Base-by-base conservation (phyloP, 2,113 vertebrate genomes). In the Malurus alboscapulatus region DNA sequence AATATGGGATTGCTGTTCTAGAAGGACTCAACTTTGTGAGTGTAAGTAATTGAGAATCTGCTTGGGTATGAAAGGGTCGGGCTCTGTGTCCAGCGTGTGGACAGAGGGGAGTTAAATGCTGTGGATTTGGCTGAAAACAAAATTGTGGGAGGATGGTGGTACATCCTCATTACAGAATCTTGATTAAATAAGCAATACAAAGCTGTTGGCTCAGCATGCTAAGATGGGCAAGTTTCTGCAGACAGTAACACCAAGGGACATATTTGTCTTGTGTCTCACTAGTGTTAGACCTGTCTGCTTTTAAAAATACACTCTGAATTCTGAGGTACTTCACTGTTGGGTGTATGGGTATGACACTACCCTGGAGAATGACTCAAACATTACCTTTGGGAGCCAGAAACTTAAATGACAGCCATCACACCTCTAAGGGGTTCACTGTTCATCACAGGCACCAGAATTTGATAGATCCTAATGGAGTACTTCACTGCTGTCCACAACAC, bases 111-210 rank as follows among this genome's bases (percentile, higher is more conserved):
- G 50, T 11, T 80, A 65, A 91, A 87, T 12, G 25, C 40, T 67
- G 42, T 36, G 73, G 53, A 55, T 81, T 50, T 55, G 50, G 7
- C 54, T 75, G 14, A 48, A 44, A 80, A 71, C 76, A 71, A 21
- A 14, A 7, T 34, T 12, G 1, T 69, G 61, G 11, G 38, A 92
- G 30, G 45, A 54, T 27, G 61, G 45, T 72, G 50, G 19, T 84
- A 21, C 17, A 61, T 32, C 21, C 6, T 15, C 24, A 32, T 30
- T 29, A 34, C 3, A 73, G 61, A 58, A 77, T 3, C 9, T 30
- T 1, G 1, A 21, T 83, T 79, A 65, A 80, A 20, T 61, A 69
- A 83, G 27, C 27, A 53, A 11, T 45, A 45, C 0, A 0, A 85
- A 83, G 24, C 17, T 68, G 25, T 61, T 76, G 38, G 32, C 54